phyloP scores from a whole-genome alignment of 2,888 invertebrate genomes.

The Tipula vernalis region DNA sequence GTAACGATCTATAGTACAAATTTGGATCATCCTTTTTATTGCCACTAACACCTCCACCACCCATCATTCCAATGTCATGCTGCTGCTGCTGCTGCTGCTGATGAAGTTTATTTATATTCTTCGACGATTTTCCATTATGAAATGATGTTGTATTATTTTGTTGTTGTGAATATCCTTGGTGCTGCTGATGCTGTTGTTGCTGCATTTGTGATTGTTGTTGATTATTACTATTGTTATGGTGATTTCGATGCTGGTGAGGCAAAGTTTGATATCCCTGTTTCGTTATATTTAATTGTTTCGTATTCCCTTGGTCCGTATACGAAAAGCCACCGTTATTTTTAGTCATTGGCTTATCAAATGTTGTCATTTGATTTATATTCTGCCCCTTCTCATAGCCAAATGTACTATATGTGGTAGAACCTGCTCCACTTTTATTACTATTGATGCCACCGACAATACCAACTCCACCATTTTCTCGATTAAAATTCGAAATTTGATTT shows the following conservation, averaged over 20 bases:
- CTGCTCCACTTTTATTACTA: background rate
- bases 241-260: constrained; percentile 13
- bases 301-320: constrained; percentile 28
- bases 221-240: constrained; percentile 14
- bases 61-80: background rate
- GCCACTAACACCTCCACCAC: background rate
- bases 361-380: constrained; percentile 20
- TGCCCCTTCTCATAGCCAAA: constrained; percentile 28
- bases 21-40: constrained; percentile 18
- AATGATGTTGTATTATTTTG: constrained; percentile 6
- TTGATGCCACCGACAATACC: background rate
- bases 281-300: constrained; percentile 4
- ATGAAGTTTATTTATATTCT: background rate
- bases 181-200: background rate
- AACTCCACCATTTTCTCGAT: background rate
- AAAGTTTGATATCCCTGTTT: constrained; percentile 13
- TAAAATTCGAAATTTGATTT: constrained; percentile 14
- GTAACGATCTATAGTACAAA: constrained; percentile 37
- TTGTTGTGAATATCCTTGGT: constrained; percentile 12
- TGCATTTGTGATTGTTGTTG: constrained; percentile 18
- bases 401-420: constrained; percentile 21
- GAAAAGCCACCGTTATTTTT: constrained; percentile 17
- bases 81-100: constrained; percentile 8
- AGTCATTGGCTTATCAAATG: background rate
- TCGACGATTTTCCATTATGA: background rate